These are phyloP conservation scores for Megaceryle torquata DNA, from an alignment of 2,113 vertebrate genomes.

Conservation along the genomic window DNA sequence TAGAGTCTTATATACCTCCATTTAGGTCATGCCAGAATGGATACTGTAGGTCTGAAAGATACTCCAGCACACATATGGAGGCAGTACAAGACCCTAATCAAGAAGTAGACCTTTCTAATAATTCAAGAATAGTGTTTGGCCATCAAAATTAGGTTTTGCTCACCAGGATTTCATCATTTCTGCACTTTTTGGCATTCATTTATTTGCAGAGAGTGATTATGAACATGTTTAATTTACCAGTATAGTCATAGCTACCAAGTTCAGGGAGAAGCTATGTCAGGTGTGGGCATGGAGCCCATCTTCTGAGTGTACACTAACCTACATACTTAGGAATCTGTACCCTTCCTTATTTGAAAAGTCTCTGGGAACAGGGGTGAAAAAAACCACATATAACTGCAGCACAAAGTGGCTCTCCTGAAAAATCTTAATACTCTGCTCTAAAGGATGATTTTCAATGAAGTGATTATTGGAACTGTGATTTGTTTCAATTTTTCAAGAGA, in stretches of 20 bases:
- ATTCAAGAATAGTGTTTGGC: background rate
- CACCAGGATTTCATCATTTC: background rate
- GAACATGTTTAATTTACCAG: background rate
- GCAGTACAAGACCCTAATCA: background rate
- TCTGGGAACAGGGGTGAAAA: background rate
- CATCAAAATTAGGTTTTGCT: background rate
- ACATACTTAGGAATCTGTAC: background rate
- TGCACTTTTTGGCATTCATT: background rate
- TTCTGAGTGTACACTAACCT: background rate
- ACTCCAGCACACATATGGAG: background rate
- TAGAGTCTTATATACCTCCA: background rate
- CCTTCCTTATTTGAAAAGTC: background rate
- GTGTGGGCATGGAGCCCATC: no score
- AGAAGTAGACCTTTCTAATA: background rate
- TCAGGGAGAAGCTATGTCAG: background rate
- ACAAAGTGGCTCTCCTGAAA: background rate
- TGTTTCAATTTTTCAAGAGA: background rate
- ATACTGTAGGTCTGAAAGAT: background rate
- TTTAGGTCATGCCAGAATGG: background rate
- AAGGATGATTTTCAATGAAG: background rate
- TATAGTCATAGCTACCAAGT: background rate
- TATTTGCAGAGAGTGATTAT: background rate
- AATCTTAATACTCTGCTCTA: background rate
- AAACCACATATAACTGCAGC: background rate
- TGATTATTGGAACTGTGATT: background rate